phyloP scores from a whole-genome alignment of 2,113 vertebrate genomes.

The Calypte anna region DNA sequence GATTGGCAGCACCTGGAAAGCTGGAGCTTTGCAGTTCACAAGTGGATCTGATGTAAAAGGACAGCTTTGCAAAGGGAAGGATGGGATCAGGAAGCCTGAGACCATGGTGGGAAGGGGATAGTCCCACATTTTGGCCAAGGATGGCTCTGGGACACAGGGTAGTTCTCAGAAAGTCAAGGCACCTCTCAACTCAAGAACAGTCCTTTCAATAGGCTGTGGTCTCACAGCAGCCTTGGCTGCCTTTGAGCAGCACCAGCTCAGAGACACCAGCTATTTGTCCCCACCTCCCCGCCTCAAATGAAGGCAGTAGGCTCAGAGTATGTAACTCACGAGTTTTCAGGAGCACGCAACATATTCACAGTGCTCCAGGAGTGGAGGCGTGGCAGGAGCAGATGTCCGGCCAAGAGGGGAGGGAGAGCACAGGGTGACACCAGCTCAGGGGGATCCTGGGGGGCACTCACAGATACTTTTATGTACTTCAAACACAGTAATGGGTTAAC shows the following conservation, averaged over 20 bases:
- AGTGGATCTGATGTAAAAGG: neutral
- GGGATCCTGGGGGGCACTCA: neutral
- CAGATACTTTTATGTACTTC: neutral
- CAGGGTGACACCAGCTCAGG: neutral
- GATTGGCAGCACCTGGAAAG: neutral
- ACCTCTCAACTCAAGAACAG: neutral
- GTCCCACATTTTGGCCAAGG: accelerated
- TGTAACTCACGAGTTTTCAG: neutral
- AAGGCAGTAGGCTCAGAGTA: neutral
- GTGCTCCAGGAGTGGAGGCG: neutral
- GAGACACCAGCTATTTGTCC: neutral
- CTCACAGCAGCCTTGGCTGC: neutral
- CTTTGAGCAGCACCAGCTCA: neutral
- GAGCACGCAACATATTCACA: neutral
- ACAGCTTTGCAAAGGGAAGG: neutral
- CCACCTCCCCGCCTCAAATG: neutral
- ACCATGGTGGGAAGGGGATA: neutral
- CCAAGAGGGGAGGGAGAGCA: neutral
- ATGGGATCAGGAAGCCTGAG: neutral
- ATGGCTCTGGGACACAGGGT: accelerated
- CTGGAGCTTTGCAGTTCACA: neutral
- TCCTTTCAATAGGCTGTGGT: neutral
- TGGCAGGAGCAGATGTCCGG: neutral
- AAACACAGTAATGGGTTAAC: neutral
- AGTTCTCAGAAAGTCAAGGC: neutral